Base-by-base conservation (phyloP, 1,140 invertebrate species). In the Agraylea sexmaculata region DNA sequence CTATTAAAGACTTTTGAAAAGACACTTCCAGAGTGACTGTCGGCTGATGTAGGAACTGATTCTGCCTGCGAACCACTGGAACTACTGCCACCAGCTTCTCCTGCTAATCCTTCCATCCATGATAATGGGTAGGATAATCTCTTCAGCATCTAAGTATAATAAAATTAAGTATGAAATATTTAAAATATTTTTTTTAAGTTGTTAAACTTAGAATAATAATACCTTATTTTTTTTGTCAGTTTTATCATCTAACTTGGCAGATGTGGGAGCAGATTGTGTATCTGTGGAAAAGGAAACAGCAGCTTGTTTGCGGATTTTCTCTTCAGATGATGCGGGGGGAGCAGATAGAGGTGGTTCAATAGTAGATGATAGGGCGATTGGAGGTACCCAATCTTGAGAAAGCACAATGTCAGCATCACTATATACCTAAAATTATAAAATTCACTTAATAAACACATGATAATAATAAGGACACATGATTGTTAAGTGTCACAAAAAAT, bases 1-100 rank as follows among this genome's bases (percentile, higher is more conserved):
- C 85, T 88, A 57, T 83, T 87, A 57, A 88, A 88, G 43, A 87
- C 84, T 74, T 87, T 87, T 51, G 83, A 86, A 68, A 88, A 87
- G 40, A 87, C 77, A 48, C 78, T 81, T 22, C 78, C 78, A 33
- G 74, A 73, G 52, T 80, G 77, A 37, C 74, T 73, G 47, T 79
- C 76, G 3, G 71, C 67, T 8, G 77, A 77, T 31, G 76, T 73
- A 6, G 73, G 77, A 51, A 74, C 68, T 0, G 63, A 63, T 50
- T 66, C 63, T 18, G 45, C 46, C 36, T 63, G 62, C 0, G 64
- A 65, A 46, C 67, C 64, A 39, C 53, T 53, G 7, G 42, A 44
- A 19, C 38, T 42, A 56, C 58, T 42, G 40, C 53, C 33, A 12
- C 74, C 69, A 45, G 70, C 67, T 28, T 83, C 80, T 19, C 79